Base-by-base conservation (phyloP, 2,797 vertebrate genomes). In the Odontamblyopus lacepedii region DNA sequence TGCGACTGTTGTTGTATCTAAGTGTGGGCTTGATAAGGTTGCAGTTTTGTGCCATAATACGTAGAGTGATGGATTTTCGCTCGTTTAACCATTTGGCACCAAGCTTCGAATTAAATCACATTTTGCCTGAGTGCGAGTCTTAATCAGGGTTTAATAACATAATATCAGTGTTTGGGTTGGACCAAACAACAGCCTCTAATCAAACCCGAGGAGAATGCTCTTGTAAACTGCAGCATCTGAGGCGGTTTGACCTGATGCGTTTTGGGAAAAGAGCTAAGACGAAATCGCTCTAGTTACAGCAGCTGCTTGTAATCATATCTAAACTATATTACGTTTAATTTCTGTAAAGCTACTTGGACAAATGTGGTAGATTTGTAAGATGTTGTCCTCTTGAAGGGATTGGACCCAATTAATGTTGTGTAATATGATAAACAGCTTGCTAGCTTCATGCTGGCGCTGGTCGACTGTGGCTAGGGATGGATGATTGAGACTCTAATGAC, bases 81-180 rank as follows among this genome's bases (percentile, higher is more conserved):
- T 81, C 55, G 64, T 62, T 72, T 71, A 65, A 67, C 63, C 55
- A 38, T 80, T 84, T 83, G 71, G 80, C 79, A 41, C 0, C 1
- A 2, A 5, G 56, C 68, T 60, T 77, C 63, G 78, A 78, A 69
- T 77, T 51, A 76, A 85, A 80, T 35, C 53, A 26, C 83, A 78
- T 78, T 83, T 41, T 59, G 62, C 61, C 72, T 29, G 6, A 38
- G 72, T 18, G 0, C 76, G 59, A 71, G 73, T 69, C 32, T 66
- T 63, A 78, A 84, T 78, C 75, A 41, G 75, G 66, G 76, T 76
- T 69, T 76, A 82, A 84, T 74, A 26, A 70, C 74, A 23, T 78
- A 0, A 66, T 51, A 19, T 67, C 32, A 16, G 18, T 88, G 86
- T 88, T 89, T 83, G 15, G 48, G 67, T 90, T 89, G 88, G 88